Evolutionary conservation across 2,797 vertebrate species (phyloP).

Genomic region (Acipenser oxyrinchus): DNA sequence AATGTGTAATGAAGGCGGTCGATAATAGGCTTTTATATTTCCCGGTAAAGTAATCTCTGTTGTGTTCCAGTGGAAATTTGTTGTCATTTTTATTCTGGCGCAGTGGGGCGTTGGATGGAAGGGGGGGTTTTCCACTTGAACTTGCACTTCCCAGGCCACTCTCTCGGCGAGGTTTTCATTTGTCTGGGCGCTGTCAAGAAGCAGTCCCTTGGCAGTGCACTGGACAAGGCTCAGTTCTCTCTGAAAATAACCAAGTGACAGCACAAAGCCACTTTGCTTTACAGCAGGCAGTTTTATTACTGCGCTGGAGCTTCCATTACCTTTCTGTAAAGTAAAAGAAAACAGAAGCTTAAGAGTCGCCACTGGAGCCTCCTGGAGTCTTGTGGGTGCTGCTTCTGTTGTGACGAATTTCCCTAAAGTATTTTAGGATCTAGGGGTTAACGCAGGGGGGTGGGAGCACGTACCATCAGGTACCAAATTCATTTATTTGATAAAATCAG

Average conservation of each 20-base stretch:
- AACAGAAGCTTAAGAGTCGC: constrained; percentile 13
- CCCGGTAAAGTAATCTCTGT: constrained; percentile 39
- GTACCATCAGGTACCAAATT: no score
- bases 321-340: constrained; percentile 15
- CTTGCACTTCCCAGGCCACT: constrained; percentile 54
- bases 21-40: constrained; percentile 64
- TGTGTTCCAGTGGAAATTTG: constrained; percentile 56
- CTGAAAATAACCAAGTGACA: constrained; percentile 29
- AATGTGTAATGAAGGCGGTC: constrained; percentile 77
- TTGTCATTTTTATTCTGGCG: constrained; percentile 70
- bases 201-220: constrained; percentile 25
- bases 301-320: constrained; percentile 10
- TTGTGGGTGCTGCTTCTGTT: constrained; percentile 21
- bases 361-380: constrained; percentile 29
- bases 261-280: constrained; percentile 1
- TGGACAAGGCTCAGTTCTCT: constrained; percentile 25
- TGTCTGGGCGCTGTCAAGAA: constrained; percentile 50
- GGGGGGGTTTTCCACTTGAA: constrained; percentile 63
- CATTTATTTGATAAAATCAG: no score
- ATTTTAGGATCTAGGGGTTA: no score
- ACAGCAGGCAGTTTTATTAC: constrained; percentile 27
- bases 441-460: no score
- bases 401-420: no score
- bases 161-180: constrained; percentile 48
- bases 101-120: constrained; percentile 47